Percentiles rank a stretch among this genome's conserved stretches.
phyloP scores from a whole-genome alignment of 2,113 vertebrate species.

The Gymnocephalus cernua region DNA sequence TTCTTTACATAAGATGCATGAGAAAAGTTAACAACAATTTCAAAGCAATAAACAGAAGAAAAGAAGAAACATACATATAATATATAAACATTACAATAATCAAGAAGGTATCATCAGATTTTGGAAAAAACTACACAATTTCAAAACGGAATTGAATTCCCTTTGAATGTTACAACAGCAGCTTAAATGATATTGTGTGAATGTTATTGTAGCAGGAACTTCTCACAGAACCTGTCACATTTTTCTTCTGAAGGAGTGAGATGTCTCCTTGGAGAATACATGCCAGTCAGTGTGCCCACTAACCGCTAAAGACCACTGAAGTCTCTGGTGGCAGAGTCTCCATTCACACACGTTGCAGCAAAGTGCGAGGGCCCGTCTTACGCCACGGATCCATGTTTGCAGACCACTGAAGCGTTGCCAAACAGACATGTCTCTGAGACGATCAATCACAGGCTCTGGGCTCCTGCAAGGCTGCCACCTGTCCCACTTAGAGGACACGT shows the following conservation, averaged over 20 bases:
- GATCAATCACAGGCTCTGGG: constrained; percentile 33
- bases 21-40: background rate
- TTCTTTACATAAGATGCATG: background rate
- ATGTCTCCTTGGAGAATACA: constrained; percentile 4
- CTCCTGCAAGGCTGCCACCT: constrained; percentile 50
- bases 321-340: background rate
- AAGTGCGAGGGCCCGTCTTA: constrained; percentile 25
- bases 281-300: background rate
- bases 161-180: background rate
- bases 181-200: background rate
- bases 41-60: background rate
- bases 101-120: background rate
- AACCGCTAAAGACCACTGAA: background rate
- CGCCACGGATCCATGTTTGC: constrained; percentile 30
- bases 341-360: constrained; percentile 27
- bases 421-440: constrained; percentile 22
- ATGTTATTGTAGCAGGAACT: background rate
- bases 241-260: background rate
- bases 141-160: background rate
- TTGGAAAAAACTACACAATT: background rate
- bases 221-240: background rate
- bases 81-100: background rate
- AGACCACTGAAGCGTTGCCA: constrained; percentile 47
- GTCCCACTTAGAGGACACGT: constrained; percentile 28
- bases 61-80: background rate